A percentile compares a stretch with the other conserved stretches of the same genome.
phyloP scores from a whole-genome alignment of 1,140 invertebrate species.

The Phthorimaea operculella region DNA sequence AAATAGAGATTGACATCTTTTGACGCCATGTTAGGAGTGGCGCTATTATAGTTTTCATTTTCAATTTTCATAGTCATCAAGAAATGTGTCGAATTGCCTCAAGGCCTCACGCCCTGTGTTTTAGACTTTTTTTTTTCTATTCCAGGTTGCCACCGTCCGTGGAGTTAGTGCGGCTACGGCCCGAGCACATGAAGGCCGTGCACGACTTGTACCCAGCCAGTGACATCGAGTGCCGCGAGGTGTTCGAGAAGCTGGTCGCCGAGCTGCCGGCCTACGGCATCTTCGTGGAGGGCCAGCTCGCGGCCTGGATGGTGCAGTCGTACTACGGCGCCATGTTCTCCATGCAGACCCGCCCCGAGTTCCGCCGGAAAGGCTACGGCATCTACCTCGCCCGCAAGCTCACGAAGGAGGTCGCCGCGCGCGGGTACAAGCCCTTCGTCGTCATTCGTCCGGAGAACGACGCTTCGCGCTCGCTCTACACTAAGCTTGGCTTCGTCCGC shows the following conservation, averaged over 20 bases:
- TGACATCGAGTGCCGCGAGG: constrained; percentile 83
- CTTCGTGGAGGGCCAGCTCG: constrained; percentile 76
- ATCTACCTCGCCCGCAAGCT: constrained; percentile 74
- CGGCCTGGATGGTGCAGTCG: constrained; percentile 88
- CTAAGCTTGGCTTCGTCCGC: constrained; percentile 81
- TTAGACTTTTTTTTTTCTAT: constrained; percentile 4
- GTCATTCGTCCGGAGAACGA: constrained; percentile 88
- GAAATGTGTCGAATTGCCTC: no score
- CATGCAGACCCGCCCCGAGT: constrained; percentile 87
- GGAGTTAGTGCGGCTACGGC: constrained; percentile 76
- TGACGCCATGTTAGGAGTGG: no score
- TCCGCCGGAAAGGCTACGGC: constrained; percentile 81
- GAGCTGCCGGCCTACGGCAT: constrained; percentile 82
- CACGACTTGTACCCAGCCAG: constrained; percentile 87
- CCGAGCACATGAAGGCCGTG: constrained; percentile 81
- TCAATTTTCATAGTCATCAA: no score
- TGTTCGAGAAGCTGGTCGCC: constrained; percentile 81
- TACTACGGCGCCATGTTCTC: constrained; percentile 92
- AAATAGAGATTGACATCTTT: no score
- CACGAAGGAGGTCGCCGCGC: constrained; percentile 76
- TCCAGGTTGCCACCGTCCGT: constrained; percentile 71
- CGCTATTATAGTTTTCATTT: no score
- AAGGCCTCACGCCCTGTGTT: no score
- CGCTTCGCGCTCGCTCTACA: constrained; percentile 82
- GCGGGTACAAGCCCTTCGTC: constrained; percentile 84